phyloP scores from a whole-genome alignment of 2,888 invertebrate genomes.

The Pyrocoelia pectoralis region DNA sequence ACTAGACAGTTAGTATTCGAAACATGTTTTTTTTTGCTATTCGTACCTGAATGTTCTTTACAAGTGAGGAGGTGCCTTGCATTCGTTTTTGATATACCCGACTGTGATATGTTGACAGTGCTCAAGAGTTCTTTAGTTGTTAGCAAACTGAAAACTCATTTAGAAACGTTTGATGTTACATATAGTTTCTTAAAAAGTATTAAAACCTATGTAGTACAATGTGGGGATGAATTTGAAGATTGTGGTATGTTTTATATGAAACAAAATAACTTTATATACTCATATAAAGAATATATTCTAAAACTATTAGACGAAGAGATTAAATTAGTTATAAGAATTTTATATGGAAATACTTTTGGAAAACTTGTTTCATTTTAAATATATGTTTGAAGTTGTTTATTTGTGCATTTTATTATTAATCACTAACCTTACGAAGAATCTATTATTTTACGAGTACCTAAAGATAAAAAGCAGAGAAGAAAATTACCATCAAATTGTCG shows the following conservation, averaged over 20 bases:
- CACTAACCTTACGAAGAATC: too few species aligned
- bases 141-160: slow-evolving; percentile 34
- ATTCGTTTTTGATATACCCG: slow-evolving; percentile 14
- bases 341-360: too few species aligned
- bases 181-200: slow-evolving; percentile 36
- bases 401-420: too few species aligned
- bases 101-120: not conserved
- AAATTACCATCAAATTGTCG: too few species aligned
- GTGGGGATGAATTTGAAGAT: slow-evolving; percentile 30
- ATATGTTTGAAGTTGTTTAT: too few species aligned
- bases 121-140: slow-evolving; percentile 34
- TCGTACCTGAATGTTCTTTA: slow-evolving; percentile 36
- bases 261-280: slow-evolving; percentile 39
- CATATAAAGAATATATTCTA: slow-evolving; percentile 31
- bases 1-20: slow-evolving; percentile 37
- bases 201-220: slow-evolving; percentile 27
- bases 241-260: slow-evolving; percentile 42
- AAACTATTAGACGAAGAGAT: slow-evolving; percentile 13
- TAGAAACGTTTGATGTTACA: slow-evolving; percentile 31
- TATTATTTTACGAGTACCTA: too few species aligned
- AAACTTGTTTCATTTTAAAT: too few species aligned
- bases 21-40: slow-evolving; percentile 44
- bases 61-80: slow-evolving; percentile 41
- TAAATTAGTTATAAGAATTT: slow-evolving; percentile 4
- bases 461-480: too few species aligned